These are phyloP conservation scores for Chlorospingus semifuscus DNA, from an alignment of 2,797 vertebrate genomes.

Conservation along the genomic window DNA sequence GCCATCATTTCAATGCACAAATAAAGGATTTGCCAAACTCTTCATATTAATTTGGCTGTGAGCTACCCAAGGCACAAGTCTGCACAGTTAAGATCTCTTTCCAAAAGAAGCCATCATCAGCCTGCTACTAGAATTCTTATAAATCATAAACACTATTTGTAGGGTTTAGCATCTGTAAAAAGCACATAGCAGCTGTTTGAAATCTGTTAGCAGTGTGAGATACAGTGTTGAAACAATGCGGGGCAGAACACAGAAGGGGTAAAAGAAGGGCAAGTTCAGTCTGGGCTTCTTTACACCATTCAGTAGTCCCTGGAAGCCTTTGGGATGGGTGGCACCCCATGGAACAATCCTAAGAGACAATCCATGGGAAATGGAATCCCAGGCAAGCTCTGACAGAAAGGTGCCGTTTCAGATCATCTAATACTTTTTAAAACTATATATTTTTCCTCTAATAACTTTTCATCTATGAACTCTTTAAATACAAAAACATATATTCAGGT, in stretches of 20 bases:
- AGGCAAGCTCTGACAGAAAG: neutral
- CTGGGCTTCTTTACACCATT: neutral
- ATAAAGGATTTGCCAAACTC: neutral
- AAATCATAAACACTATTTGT: neutral
- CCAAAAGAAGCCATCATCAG: neutral
- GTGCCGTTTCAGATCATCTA: neutral
- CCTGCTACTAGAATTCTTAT: neutral
- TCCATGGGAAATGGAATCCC: neutral
- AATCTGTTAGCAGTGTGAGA: neutral
- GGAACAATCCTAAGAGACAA: neutral
- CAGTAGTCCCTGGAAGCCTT: neutral
- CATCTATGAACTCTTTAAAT: neutral
- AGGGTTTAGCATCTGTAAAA: neutral
- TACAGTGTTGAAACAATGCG: neutral
- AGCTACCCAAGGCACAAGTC: neutral
- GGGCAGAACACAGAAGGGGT: neutral
- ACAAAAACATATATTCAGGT: neutral
- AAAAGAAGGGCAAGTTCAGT: neutral
- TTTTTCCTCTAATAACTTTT: neutral
- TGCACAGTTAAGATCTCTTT: neutral
- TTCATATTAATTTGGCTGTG: neutral
- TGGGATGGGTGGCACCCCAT: rapidly evolving
- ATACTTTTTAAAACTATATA: neutral
- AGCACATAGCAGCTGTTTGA: neutral
- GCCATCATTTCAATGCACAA: neutral